Percentiles rank a stretch among this genome's conserved stretches.
Evolutionary conservation across 2,888 invertebrate genomes (phyloP).

Genomic region (Tenthredo distinguenda): DNA sequence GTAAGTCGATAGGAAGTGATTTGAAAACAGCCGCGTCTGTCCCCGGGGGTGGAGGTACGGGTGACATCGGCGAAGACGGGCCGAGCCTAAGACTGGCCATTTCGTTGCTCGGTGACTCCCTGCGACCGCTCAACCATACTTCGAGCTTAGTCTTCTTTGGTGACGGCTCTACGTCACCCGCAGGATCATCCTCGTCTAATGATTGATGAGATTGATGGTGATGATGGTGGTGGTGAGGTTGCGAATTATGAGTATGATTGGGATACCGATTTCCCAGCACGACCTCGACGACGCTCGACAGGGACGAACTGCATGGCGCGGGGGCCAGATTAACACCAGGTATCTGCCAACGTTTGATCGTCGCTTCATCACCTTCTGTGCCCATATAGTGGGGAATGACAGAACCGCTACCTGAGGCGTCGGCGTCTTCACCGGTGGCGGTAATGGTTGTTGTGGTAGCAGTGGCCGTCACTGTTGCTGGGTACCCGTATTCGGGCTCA

Average conservation of each 20-base stretch:
- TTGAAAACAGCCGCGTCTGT: constrained; percentile 86
- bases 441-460: neutral
- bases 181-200: constrained; percentile 68
- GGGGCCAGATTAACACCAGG: neutral
- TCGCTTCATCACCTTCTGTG: neutral
- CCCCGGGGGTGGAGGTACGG: constrained; percentile 79
- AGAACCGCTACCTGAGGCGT: neutral
- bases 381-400: neutral
- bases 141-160: constrained; percentile 85
- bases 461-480: no score
- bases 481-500: no score
- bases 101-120: constrained; percentile 76
- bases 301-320: neutral
- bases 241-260: constrained; percentile 78
- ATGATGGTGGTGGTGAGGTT: constrained; percentile 46
- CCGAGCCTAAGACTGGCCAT: constrained; percentile 74
- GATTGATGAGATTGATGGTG: constrained; percentile 66
- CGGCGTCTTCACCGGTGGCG: neutral
- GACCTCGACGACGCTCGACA: constrained; percentile 47
- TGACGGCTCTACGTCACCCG: constrained; percentile 85
- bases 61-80: constrained; percentile 71
- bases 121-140: constrained; percentile 79
- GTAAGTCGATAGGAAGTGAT: constrained; percentile 86
- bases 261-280: constrained; percentile 78
- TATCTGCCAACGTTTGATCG: neutral